Conservation (phyloP, 37 sponge, comb jelly and placozoan genomes). For the Aplysina aerophoba region DNA sequence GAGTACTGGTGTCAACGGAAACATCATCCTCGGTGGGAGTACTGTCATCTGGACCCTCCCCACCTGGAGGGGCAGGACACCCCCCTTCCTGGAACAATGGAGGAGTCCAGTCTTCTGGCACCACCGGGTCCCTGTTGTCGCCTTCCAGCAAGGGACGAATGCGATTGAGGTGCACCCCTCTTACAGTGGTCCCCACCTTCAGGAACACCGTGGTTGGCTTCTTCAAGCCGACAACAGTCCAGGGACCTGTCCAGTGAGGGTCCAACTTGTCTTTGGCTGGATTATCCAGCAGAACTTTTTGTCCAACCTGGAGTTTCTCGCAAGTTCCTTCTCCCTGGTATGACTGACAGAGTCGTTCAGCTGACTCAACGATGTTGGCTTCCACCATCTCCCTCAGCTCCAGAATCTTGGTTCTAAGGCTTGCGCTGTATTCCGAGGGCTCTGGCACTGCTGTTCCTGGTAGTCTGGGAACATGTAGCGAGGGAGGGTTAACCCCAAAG, state of each 20-base stretch:
- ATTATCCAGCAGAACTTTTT: no score
- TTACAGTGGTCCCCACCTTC: no score
- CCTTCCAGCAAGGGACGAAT: constrained; percentile 3
- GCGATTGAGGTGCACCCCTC: background rate
- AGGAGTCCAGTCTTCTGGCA: background rate
- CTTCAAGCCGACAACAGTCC: no score
- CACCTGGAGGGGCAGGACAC: background rate
- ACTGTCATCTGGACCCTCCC: background rate
- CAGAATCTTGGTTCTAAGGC: background rate
- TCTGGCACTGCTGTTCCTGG: background rate
- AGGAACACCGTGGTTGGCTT: no score
- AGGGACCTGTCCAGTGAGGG: no score
- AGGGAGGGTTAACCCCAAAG: constrained; percentile 19
- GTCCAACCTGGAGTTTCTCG: no score
- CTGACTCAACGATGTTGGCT: constrained; percentile 24
- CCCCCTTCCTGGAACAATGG: background rate
- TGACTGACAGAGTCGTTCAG: background rate
- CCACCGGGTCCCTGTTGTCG: background rate
- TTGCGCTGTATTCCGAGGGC: background rate
- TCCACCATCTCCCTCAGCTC: constrained; percentile 7
- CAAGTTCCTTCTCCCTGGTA: no score
- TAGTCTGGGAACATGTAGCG: background rate
- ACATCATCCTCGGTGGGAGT: background rate
- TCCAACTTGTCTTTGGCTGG: no score
- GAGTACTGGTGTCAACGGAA: background rate